These are phyloP conservation scores for Ericerus pela DNA, from an alignment of 1,140 invertebrate genomes.

Conservation along the genomic window DNA sequence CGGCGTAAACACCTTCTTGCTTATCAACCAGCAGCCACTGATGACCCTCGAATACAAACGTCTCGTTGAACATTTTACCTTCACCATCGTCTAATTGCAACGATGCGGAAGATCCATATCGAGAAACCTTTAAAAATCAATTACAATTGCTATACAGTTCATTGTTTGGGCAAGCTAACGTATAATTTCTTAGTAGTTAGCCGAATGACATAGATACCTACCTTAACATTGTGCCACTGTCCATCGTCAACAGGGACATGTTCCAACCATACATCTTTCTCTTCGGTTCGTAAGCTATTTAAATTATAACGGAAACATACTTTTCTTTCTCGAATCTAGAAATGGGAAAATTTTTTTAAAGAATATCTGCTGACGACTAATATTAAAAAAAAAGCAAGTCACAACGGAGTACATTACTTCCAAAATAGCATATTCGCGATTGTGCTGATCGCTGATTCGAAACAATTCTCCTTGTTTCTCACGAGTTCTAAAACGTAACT, in stretches of 20 bases:
- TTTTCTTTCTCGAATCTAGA: constrained; percentile 67
- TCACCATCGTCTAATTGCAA: constrained; percentile 89
- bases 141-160: background rate
- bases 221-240: constrained; percentile 88
- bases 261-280: constrained; percentile 78
- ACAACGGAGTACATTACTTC: constrained; percentile 43
- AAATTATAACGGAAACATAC: constrained; percentile 85
- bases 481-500: constrained; percentile 79
- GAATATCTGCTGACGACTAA: background rate
- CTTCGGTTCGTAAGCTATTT: constrained; percentile 75
- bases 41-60: constrained; percentile 76
- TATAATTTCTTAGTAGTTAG: background rate
- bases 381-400: background rate
- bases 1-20: constrained; percentile 85
- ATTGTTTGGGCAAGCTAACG: background rate
- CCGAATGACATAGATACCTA: constrained; percentile 38
- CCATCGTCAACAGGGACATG: constrained; percentile 85
- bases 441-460: constrained; percentile 82
- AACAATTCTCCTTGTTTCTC: constrained; percentile 85
- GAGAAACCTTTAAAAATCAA: constrained; percentile 31
- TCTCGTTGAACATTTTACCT: constrained; percentile 85
- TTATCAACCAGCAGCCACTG: constrained; percentile 85
- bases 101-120: constrained; percentile 86
- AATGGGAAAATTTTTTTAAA: constrained; percentile 17
- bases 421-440: constrained; percentile 83